Evolutionary conservation across 2,888 invertebrate genomes (phyloP).

Genomic region (Dryobota labecula): DNA sequence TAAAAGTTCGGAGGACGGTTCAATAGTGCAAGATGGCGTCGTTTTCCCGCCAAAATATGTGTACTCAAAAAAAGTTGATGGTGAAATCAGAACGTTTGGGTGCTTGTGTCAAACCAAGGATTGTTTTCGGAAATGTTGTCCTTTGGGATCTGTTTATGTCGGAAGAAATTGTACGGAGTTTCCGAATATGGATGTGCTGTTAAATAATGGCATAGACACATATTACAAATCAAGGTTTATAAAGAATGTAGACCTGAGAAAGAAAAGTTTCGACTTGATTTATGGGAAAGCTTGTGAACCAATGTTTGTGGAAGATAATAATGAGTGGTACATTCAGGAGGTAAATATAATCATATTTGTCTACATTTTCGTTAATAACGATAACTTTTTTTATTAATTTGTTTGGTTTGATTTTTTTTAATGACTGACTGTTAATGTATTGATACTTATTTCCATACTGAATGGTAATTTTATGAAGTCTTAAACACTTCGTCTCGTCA

Average conservation of each 20-base stretch:
- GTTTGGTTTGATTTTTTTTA: not conserved
- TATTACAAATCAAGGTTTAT: constrained; percentile 65
- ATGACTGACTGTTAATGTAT: not conserved
- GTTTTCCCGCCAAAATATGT: constrained; percentile 74
- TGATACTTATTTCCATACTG: not conserved
- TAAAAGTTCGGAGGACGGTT: constrained; percentile 63
- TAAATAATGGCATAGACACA: constrained; percentile 70
- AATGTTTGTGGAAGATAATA: constrained; percentile 71
- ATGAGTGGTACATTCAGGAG: constrained; percentile 78
- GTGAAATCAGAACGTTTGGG: constrained; percentile 74
- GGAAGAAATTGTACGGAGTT: constrained; percentile 66
- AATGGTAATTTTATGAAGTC: not conserved
- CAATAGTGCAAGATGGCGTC: constrained; percentile 70
- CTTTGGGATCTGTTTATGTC: constrained; percentile 69
- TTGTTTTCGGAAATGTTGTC: constrained; percentile 85
- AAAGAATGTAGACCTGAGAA: constrained; percentile 66
- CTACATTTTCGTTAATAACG: not conserved
- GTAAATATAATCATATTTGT: constrained; percentile 65
- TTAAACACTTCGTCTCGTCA: not conserved
- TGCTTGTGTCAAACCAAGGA: constrained; percentile 78
- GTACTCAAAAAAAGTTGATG: constrained; percentile 73
- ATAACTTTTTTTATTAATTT: not conserved
- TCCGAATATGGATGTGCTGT: constrained; percentile 67
- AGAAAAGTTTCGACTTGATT: constrained; percentile 69
- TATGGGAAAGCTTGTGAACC: constrained; percentile 69